A percentile compares a stretch with the other conserved stretches of the same genome.
phyloP scores from a whole-genome alignment of 1,140 invertebrate species.

The Matsumurasca onukii region DNA sequence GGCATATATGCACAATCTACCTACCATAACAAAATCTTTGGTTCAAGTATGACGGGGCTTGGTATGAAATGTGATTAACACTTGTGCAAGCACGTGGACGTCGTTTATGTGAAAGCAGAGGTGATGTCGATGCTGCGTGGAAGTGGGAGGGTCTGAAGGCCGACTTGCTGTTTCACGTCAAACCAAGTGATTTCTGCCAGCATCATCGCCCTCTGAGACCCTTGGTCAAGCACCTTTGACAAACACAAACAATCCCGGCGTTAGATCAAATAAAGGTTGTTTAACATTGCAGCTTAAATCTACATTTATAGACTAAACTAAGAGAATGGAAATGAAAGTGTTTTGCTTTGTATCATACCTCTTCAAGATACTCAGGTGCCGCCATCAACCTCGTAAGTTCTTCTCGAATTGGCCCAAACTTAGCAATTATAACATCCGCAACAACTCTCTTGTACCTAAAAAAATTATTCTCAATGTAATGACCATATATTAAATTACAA shows the following conservation, averaged over 20 bases:
- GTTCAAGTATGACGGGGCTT: too few relatives aligned
- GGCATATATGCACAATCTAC: too few relatives aligned
- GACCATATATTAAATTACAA: too few relatives aligned
- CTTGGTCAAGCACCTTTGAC: conserved; percentile 61
- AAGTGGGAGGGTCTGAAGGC: conserved; percentile 41
- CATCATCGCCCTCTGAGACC: conserved; percentile 64
- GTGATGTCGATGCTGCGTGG: not conserved
- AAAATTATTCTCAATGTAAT: too few relatives aligned
- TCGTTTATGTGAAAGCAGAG: not conserved
- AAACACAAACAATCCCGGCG: not conserved
- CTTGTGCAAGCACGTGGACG: not conserved
- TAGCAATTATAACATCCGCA: conserved; percentile 70
- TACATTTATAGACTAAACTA: too few relatives aligned
- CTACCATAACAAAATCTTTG: too few relatives aligned
- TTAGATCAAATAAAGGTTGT: too few relatives aligned
- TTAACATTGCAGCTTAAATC: too few relatives aligned
- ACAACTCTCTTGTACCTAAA: conserved; percentile 72
- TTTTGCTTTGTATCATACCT: too few relatives aligned
- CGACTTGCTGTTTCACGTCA: conserved; percentile 67
- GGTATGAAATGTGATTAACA: too few relatives aligned
- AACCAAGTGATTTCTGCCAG: conserved; percentile 67
- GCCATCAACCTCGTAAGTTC: conserved; percentile 59
- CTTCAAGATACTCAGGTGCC: conserved; percentile 63
- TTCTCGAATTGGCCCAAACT: conserved; percentile 70
- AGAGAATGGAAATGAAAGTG: too few relatives aligned